Base-by-base conservation (phyloP, 2,888 invertebrate species). In the Latheticus oryzae region DNA sequence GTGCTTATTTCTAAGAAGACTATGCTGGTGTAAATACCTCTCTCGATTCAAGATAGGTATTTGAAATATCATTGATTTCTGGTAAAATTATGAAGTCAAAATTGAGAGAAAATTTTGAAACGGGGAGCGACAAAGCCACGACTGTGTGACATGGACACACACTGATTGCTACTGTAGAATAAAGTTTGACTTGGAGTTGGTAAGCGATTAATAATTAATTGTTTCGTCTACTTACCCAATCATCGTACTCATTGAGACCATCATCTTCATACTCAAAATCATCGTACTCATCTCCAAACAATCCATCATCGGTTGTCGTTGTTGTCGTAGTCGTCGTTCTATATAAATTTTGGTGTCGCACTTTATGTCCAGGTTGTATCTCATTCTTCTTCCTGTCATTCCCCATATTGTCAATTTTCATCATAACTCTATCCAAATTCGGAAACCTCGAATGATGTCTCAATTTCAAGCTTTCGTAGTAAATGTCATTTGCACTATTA, bases 381-480 rank as follows among this genome's bases (percentile, higher is more conserved):
- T 38, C 32, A 5, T 33, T 9, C 16, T 40, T 43, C 28, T 53
- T 43, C 11, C 8, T 16, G n/a, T 23, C 19, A 16, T 19, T 15
- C 15, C 63, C 60, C 58, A 67, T 58, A 38, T 58, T 63, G 11
- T 67, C 63, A 5, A 71, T 64, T 16, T 67, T 65, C 3, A 60
- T 58, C 62, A 62, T 60, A 13, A 71, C 67, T 32, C 62, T 65
- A 32, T 68, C 67, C 28, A 70, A 67, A 43, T 71, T 68, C n/a
- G 69, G 61, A 48, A 67, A 71, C 33, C 69, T 60, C 26, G 70
- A 66, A 40, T 64, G 65, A 30, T 63, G 63, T 11, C 66, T 60
- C 26, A 66, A 38, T 38, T 62, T 66, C 1, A 59, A 40, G 48
- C 33, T 54, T 23, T 54, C 48, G n/a, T 54, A 54, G 28, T 48